These are phyloP conservation scores for Pipistrellus pygmaeus DNA, from an alignment of 2,797 vertebrate genomes.

Conservation along the genomic window DNA sequence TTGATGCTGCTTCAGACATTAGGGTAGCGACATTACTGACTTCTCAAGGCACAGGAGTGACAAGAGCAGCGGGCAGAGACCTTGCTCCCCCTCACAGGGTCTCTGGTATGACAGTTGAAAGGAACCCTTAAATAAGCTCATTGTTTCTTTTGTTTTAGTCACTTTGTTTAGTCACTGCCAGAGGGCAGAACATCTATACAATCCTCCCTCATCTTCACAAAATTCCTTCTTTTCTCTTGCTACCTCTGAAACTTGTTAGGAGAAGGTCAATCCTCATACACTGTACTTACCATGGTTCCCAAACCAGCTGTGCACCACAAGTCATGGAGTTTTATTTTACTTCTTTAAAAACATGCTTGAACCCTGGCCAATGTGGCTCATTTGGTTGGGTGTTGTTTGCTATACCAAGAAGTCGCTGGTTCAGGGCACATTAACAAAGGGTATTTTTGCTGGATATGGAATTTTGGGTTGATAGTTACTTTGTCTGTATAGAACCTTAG, in stretches of 20 bases:
- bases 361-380: background rate
- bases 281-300: background rate
- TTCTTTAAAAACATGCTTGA: background rate
- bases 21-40: too few relatives aligned
- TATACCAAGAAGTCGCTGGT: background rate
- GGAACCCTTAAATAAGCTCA: background rate
- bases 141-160: background rate
- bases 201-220: background rate
- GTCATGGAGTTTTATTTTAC: background rate
- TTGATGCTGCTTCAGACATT: background rate
- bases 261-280: background rate
- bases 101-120: background rate
- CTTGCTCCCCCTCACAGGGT: background rate
- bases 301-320: background rate
- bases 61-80: fast-evolving
- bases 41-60: background rate
- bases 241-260: background rate
- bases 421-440: background rate
- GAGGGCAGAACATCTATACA: background rate
- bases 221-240: constrained; percentile 9
- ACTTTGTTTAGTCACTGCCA: too few relatives aligned
- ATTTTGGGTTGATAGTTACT: background rate
- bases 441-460: background rate
- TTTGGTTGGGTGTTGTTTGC: background rate
- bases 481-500: background rate